Base-by-base conservation (phyloP, 37 sponge, comb jelly and placozoan species). In the Lycopodina hypogea region DNA sequence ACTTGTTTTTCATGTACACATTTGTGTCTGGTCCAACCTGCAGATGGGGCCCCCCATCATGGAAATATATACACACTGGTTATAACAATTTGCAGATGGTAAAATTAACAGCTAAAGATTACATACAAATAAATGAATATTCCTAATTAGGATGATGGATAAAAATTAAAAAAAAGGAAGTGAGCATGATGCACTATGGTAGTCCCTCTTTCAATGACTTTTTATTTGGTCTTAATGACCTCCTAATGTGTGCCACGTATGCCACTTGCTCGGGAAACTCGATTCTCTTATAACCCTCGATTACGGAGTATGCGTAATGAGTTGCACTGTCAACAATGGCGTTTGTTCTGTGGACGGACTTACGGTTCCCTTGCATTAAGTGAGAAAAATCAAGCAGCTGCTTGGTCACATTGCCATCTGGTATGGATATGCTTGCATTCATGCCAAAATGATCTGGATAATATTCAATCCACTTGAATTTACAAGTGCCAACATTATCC, bases 171-270 rank as follows among this genome's bases (percentile, higher is more conserved):
- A 12, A 45, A 45, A 12, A 45, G 4, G 8, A 45, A 45, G 9
- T 45, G 48, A 45, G 48, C 9, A 9, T 9, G 9, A 9, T 45
- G 9, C 48, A 23, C 12, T 26, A 59, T 59, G 60, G 60, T 12
- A 12, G 60, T 34, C 66, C 66, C 4, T 34, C 11, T 7, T 14
- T 32, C 12, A 65, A 15, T 15, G 42, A 23, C 24, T 73, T 14
- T 3, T 30, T 2, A 1, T 24, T 18, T 38, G 76, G 76, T 2
- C 14, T 1, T 21, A 34, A 39, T 1, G 1, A 3, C 26, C 59
- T 76, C 68, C 78, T 78, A 1, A 78, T 17, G 36, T 78, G 78
- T 42, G 78, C 78, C 3, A 78, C 50, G 28, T 78, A 78, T 4
- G 78, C 78, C 26, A 66, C 35, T 6, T 45, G 37, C 28, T 12